phyloP scores from a whole-genome alignment of 1,140 invertebrate species.

The Drosophila oshimai region DNA sequence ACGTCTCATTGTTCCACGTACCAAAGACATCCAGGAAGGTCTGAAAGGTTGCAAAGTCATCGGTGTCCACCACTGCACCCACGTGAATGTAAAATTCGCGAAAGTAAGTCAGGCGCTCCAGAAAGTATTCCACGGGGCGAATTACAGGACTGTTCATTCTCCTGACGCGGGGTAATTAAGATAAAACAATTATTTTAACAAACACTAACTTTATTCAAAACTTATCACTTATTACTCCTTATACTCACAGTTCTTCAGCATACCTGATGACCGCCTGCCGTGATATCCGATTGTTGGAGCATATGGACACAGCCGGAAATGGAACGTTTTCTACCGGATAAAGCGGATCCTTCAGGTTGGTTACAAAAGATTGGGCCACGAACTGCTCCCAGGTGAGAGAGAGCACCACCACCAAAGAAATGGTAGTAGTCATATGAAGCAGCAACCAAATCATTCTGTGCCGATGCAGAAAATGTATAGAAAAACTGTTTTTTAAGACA shows the following conservation, averaged over 20 bases:
- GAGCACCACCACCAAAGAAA: constrained; percentile 83
- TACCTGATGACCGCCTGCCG: constrained; percentile 72
- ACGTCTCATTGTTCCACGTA: constrained; percentile 70
- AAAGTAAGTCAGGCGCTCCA: constrained; percentile 37
- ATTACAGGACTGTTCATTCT: constrained; percentile 36
- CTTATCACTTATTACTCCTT: too few relatives aligned
- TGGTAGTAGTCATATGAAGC: constrained; percentile 68
- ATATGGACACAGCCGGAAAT: constrained; percentile 85
- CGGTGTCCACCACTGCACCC: constrained; percentile 7
- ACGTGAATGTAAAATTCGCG: constrained; percentile 31
- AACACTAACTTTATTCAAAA: too few relatives aligned
- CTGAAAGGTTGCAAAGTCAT: constrained; percentile 45
- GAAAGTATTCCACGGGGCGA: constrained; percentile 42
- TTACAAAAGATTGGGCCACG: constrained; percentile 84
- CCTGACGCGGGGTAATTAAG: too few relatives aligned
- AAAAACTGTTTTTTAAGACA: too few relatives aligned
- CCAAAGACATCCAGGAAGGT: constrained; percentile 62
- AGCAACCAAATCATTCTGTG: constrained; percentile 84
- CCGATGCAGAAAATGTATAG: constrained; percentile 17
- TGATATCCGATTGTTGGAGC: constrained; percentile 85
- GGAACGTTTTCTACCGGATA: constrained; percentile 84
- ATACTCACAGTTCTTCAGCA: constrained; percentile 83
- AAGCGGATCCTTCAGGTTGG: constrained; percentile 84
- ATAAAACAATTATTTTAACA: too few relatives aligned
- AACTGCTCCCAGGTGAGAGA: constrained; percentile 84